These are phyloP conservation scores for Acanthopagrus latus DNA, from an alignment of 2,797 vertebrate species.

Conservation along the genomic window DNA sequence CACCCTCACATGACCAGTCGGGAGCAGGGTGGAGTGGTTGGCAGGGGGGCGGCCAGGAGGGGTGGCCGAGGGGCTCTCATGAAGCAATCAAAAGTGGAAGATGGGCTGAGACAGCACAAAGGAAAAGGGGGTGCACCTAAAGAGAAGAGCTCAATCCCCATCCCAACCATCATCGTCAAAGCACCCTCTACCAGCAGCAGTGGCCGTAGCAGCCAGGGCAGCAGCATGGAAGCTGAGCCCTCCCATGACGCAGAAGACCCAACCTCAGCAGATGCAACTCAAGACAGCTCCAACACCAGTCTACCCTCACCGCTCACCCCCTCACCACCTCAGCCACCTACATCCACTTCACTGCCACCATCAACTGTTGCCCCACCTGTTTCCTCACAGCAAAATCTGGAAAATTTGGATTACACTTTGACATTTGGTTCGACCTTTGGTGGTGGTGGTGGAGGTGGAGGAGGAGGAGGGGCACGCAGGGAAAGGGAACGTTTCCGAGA, in stretches of 20 bases:
- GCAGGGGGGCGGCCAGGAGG: conserved; percentile 72
- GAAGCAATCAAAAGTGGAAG: conserved; percentile 93
- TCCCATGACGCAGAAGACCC: conserved; percentile 71
- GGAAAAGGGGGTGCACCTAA: conserved; percentile 78
- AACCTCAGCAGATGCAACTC: conserved; percentile 52
- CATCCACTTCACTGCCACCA: conserved; percentile 64
- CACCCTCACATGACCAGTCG: conserved; percentile 60
- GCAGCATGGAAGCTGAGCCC: conserved; percentile 90
- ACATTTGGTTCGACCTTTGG: conserved; percentile 82
- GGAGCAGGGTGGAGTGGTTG: conserved; percentile 69
- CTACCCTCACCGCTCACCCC: conserved; percentile 78
- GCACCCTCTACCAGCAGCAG: conserved; percentile 96
- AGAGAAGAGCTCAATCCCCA: conserved; percentile 94
- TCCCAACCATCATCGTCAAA: conserved; percentile 96
- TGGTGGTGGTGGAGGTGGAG: conserved; percentile 67
- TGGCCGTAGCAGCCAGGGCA: conserved; percentile 94
- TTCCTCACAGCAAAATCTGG: conserved; percentile 75
- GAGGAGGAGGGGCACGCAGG: conserved; percentile 79
- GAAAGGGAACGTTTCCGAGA: conserved; percentile 90
- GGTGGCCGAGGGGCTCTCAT: conserved; percentile 91
- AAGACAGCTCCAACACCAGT: conserved; percentile 68
- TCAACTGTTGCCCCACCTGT: conserved; percentile 59
- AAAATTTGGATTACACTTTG: conserved; percentile 85
- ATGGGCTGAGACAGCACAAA: conserved; percentile 77
- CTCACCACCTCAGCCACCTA: conserved; percentile 67